phyloP scores from a whole-genome alignment of 2,888 invertebrate species.

The Troglohyphantes excavatus region DNA sequence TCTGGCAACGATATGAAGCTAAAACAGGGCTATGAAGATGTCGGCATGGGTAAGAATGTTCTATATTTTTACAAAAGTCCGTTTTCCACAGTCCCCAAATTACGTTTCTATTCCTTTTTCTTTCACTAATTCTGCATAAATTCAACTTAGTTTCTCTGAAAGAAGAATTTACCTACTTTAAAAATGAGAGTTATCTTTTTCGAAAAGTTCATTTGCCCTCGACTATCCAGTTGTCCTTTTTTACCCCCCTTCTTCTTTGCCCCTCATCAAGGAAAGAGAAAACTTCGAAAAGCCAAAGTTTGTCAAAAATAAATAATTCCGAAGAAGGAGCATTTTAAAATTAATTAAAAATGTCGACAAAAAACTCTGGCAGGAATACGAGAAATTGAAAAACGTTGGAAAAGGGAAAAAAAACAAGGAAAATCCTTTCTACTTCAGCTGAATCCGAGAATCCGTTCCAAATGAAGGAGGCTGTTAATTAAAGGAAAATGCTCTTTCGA shows the following conservation, averaged over 20 bases:
- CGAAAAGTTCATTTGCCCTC: background rate
- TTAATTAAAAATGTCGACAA: conserved; percentile 58
- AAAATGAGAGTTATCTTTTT: background rate
- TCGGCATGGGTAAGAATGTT: background rate
- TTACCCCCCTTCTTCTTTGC: background rate
- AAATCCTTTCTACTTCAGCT: background rate
- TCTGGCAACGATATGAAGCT: no score
- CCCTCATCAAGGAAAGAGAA: background rate
- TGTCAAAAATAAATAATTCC: conserved; percentile 54
- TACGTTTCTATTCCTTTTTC: background rate
- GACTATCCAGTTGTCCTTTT: background rate
- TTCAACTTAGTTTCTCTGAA: background rate
- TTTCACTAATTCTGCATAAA: background rate
- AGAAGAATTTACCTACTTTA: background rate
- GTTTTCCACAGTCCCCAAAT: background rate
- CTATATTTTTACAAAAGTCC: background rate
- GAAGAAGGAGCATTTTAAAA: conserved; percentile 17
- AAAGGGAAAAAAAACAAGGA: conserved; percentile 9
- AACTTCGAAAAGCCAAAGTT: conserved; percentile 21
- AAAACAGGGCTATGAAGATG: background rate
- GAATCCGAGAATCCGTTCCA: background rate
- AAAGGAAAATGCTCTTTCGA: conserved; percentile 26
- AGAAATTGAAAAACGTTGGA: conserved; percentile 26
- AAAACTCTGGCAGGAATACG: conserved; percentile 7
- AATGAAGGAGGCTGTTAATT: conserved; percentile 38